Percentiles rank a stretch among this genome's conserved stretches.
phyloP scores from a whole-genome alignment of 2,888 invertebrate species.

The Harpalus rufipes region DNA sequence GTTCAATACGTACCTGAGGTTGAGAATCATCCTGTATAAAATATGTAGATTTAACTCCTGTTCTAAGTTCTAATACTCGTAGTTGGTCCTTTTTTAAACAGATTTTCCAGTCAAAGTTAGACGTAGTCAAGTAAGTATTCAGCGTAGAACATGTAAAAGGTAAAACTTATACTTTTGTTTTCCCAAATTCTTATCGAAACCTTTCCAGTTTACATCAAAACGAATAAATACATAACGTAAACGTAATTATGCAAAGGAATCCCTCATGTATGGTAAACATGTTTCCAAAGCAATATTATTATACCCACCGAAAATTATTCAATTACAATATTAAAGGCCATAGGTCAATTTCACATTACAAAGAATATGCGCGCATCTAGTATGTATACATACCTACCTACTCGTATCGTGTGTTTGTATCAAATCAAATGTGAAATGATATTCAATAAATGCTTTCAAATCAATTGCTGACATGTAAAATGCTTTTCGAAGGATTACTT shows the following conservation, averaged over 20 bases:
- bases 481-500: background rate
- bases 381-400: too few relatives aligned
- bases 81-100: conserved; percentile 48
- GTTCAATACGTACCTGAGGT: too few relatives aligned
- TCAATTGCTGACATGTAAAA: background rate
- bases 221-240: conserved; percentile 41
- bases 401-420: too few relatives aligned
- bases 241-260: conserved; percentile 15
- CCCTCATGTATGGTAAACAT: background rate
- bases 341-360: background rate
- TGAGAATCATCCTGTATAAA: conserved; percentile 27
- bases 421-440: too few relatives aligned
- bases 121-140: conserved; percentile 48
- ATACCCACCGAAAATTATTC: background rate
- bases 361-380: too few relatives aligned
- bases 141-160: conserved; percentile 31
- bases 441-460: background rate
- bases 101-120: conserved; percentile 54
- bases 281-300: background rate
- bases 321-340: background rate
- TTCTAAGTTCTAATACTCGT: conserved; percentile 41
- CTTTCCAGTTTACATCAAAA: conserved; percentile 36
- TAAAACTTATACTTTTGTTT: conserved; percentile 55
- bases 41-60: conserved; percentile 44
- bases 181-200: conserved; percentile 51